Base-by-base conservation (phyloP, 1,140 invertebrate genomes). In the Sweltsa coloradensis region DNA sequence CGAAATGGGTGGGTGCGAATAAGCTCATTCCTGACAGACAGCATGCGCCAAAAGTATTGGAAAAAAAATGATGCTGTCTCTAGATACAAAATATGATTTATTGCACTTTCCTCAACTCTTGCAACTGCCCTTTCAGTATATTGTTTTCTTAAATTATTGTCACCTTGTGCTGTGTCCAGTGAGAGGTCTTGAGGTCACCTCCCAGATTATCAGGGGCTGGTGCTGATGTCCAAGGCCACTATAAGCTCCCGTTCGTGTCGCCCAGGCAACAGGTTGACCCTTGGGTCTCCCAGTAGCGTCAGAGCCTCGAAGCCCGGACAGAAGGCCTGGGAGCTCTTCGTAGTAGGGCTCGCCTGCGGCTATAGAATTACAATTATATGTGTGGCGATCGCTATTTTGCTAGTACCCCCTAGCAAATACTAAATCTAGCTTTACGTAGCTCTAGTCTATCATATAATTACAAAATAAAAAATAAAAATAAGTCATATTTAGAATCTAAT, bases 251-350 rank as follows among this genome's bases (percentile, higher is more conserved):
- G 16, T 13, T 16, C 7, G 34, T 23, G 37, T 47, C 45, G 34
- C 45, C 45, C 45, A 47, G 11, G 37, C 45, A 2, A 47, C 34
- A 16, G 45, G 45, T 16, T 47, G 45, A 2, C 42, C 25, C 4
- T n/a, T 29, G 25, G 24, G 6, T 5, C 27, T 18, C 5, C 21
- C 41, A 14, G 21, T 25, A n/a, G n/a, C n/a, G 3, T 19, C 19
- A 21, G 23, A 5, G n/a, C 14, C 14, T 47, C 34, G 22, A 47
- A 47, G 13, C 41, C 36, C 1, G 45, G 45, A 40, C 45, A 47
- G 22, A 47, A 47, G 5, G 27, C 42, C 9, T 44, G 22, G n/a
- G 24, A 14, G n/a, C 13, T n/a, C n/a, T n/a, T n/a, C n/a, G n/a
- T n/a, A n/a, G n/a, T n/a, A n/a, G n/a, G n/a, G n/a, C n/a, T n/a